A percentile compares a stretch with the other conserved stretches of the same genome.
Conservation (phyloP, 1,140 invertebrate species). For the Drosophila paulistorum region DNA sequence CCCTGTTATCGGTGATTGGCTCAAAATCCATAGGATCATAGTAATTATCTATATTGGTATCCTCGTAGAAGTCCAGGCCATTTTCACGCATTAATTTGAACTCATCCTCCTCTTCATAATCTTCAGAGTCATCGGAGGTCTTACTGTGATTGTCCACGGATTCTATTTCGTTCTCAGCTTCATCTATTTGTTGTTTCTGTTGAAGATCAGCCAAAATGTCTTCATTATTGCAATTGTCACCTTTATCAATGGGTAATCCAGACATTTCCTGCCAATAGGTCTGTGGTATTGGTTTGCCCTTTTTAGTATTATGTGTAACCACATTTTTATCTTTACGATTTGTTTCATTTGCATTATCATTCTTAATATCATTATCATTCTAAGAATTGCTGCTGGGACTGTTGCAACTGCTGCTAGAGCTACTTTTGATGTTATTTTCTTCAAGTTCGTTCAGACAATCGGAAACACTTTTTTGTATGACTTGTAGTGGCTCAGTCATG, state of each 20-base stretch:
- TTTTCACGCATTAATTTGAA: background rate
- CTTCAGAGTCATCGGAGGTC: background rate
- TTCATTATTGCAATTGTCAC: conserved; percentile 15
- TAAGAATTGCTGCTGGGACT: too few species aligned
- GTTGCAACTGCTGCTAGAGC: too few species aligned
- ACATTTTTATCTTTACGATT: too few species aligned
- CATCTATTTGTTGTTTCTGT: background rate
- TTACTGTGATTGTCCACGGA: background rate
- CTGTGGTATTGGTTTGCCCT: background rate
- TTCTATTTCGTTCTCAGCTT: background rate
- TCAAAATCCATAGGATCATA: too few species aligned
- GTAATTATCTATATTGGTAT: background rate
- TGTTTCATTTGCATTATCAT: background rate
- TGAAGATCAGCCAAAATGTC: conserved; percentile 1
- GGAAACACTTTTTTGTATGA: too few species aligned
- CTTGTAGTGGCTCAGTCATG: too few species aligned
- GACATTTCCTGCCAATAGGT: conserved; percentile 35
- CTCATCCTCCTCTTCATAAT: background rate
- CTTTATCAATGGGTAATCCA: conserved; percentile 28
- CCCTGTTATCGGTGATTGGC: conserved; percentile 7
- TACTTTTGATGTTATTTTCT: too few species aligned
- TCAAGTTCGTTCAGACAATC: too few species aligned
- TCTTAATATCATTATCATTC: too few species aligned
- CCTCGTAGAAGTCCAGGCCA: conserved; percentile 35
- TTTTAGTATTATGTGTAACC: background rate